These are phyloP conservation scores for Plebejus melissa DNA, from an alignment of 2,888 invertebrate genomes.

Conservation along the genomic window DNA sequence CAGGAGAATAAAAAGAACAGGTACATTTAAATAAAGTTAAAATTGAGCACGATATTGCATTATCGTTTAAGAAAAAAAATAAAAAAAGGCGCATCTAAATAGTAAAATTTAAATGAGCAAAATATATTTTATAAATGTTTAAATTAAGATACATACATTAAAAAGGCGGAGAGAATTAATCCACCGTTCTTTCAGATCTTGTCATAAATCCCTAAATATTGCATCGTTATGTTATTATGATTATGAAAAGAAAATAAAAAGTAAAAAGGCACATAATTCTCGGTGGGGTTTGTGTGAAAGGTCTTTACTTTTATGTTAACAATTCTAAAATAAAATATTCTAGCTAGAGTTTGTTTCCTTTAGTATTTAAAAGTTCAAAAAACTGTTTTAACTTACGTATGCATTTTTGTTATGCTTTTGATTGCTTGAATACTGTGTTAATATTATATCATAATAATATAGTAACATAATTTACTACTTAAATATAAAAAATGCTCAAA, in stretches of 20 bases:
- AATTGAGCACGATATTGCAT: constrained; percentile 17
- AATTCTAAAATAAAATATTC: not conserved
- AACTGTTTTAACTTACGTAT: not conserved
- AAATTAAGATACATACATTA: not conserved
- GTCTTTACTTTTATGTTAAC: not conserved
- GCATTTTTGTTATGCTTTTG: not conserved
- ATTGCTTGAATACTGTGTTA: not conserved
- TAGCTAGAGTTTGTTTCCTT: not conserved
- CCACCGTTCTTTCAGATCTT: not conserved
- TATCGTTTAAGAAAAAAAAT: not conserved
- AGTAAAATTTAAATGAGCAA: not conserved
- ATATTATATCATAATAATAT: not conserved
- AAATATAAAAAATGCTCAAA: not conserved
- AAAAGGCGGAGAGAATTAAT: not conserved
- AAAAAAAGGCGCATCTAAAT: not conserved
- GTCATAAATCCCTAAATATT: not conserved
- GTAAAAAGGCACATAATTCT: not conserved
- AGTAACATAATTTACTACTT: not conserved
- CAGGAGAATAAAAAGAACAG: not conserved
- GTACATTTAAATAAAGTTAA: constrained; percentile 21
- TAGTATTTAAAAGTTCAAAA: not conserved
- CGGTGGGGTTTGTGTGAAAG: constrained; percentile 4
- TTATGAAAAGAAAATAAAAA: not conserved
- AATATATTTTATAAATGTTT: not conserved
- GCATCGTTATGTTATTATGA: not conserved